Conservation (phyloP, 1,140 invertebrate species). For the Mamestra configurata region DNA sequence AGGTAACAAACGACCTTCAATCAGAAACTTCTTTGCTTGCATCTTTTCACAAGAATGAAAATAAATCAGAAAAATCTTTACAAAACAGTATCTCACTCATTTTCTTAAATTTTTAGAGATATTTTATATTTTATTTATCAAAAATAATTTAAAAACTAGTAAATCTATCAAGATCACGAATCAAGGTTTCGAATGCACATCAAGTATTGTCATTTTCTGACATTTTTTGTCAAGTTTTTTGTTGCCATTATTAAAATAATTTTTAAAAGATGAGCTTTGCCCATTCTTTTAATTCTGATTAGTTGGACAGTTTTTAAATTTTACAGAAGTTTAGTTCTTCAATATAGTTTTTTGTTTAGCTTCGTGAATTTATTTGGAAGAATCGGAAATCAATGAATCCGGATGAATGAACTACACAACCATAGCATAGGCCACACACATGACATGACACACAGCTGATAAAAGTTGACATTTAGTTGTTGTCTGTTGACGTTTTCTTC, state of each 20-base stretch:
- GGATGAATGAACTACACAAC: too few species aligned
- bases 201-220: constrained; percentile 17
- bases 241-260: background rate
- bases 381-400: too few species aligned
- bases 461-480: constrained; percentile 28
- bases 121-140: background rate
- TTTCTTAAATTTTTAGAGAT: background rate
- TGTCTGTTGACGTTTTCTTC: constrained; percentile 39
- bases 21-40: background rate
- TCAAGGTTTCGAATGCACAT: constrained; percentile 36
- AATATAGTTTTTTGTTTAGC: too few species aligned
- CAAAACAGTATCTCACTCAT: background rate
- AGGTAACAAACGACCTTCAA: background rate
- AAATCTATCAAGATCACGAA: background rate
- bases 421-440: background rate
- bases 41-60: background rate
- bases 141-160: background rate
- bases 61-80: background rate
- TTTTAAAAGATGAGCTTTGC: background rate
- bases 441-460: background rate
- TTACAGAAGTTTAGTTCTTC: too few species aligned
- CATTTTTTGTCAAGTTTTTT: background rate
- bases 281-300: background rate
- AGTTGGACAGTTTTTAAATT: too few species aligned
- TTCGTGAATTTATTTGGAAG: too few species aligned